phyloP scores from a whole-genome alignment of 1,140 invertebrate species.

The Brachionus rubens region DNA sequence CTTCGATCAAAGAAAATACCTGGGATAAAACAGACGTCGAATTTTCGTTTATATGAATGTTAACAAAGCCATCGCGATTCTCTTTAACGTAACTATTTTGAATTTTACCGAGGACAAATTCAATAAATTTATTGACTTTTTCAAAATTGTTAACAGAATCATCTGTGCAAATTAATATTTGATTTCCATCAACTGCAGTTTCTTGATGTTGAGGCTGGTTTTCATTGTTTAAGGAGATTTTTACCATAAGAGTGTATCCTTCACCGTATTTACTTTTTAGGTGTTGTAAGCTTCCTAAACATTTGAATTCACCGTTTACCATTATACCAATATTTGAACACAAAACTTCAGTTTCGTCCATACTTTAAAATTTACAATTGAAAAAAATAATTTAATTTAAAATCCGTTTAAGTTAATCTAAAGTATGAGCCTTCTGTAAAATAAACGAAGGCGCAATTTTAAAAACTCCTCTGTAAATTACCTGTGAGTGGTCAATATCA shows the following conservation, averaged over 20 bases:
- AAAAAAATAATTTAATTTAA: background rate
- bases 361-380: slow-evolving; percentile 33
- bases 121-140: slow-evolving; percentile 35
- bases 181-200: background rate
- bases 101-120: background rate
- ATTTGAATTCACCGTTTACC: slow-evolving; percentile 62
- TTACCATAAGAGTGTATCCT: slow-evolving; percentile 62
- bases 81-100: slow-evolving; percentile 31
- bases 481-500: slow-evolving; percentile 43
- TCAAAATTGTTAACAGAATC: background rate
- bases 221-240: slow-evolving; percentile 51
- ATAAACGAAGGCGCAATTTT: too few species aligned
- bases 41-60: slow-evolving; percentile 44
- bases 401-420: too few species aligned
- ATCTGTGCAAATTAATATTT: slow-evolving; percentile 3
- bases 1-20: slow-evolving; percentile 24
- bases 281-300: slow-evolving; percentile 61
- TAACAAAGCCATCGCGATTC: slow-evolving; percentile 38
- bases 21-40: slow-evolving; percentile 10
- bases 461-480: background rate
- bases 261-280: slow-evolving; percentile 63
- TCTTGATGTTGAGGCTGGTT: background rate
- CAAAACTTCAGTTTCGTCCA: slow-evolving; percentile 53
- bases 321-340: slow-evolving; percentile 54
- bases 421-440: too few species aligned